These are phyloP conservation scores for Drosophila paulistorum DNA, from an alignment of 1,140 invertebrate species.

Conservation along the genomic window DNA sequence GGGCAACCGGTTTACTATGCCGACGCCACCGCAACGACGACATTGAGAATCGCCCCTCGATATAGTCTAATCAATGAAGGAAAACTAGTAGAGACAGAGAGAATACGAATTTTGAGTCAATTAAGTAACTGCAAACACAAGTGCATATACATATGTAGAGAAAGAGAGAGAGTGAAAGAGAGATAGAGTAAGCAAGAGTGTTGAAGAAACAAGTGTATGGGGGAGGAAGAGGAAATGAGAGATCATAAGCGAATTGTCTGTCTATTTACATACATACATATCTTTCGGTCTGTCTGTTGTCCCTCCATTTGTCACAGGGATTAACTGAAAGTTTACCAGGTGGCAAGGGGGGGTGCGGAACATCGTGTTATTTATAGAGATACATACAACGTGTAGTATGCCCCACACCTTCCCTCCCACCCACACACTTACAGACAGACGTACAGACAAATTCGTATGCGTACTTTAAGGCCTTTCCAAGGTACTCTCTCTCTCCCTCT, in stretches of 20 bases:
- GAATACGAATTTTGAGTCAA: constrained; percentile 40
- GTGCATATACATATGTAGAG: constrained; percentile 38
- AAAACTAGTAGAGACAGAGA: constrained; percentile 38
- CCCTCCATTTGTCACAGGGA: constrained; percentile 24
- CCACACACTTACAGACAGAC: too few relatives aligned
- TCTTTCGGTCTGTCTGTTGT: too few relatives aligned
- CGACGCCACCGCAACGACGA: constrained; percentile 15
- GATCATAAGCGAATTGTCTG: not conserved
- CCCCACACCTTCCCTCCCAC: constrained; percentile 22
- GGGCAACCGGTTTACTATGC: constrained; percentile 46
- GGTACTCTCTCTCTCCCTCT: constrained; percentile 41
- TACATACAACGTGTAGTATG: not conserved
- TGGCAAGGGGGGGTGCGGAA: not conserved
- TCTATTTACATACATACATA: too few relatives aligned
- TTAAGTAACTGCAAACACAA: constrained; percentile 74
- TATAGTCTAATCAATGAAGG: constrained; percentile 54
- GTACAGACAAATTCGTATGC: not conserved
- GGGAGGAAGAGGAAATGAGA: constrained; percentile 19
- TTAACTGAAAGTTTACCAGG: constrained; percentile 52
- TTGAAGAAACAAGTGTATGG: not conserved
- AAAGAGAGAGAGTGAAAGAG: constrained; percentile 20
- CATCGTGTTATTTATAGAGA: constrained; percentile 4
- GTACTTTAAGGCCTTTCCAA: constrained; percentile 37
- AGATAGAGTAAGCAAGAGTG: too few relatives aligned
- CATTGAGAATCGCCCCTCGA: constrained; percentile 54